Base-by-base conservation (phyloP, 1,140 invertebrate genomes). In the Galleria mellonella region DNA sequence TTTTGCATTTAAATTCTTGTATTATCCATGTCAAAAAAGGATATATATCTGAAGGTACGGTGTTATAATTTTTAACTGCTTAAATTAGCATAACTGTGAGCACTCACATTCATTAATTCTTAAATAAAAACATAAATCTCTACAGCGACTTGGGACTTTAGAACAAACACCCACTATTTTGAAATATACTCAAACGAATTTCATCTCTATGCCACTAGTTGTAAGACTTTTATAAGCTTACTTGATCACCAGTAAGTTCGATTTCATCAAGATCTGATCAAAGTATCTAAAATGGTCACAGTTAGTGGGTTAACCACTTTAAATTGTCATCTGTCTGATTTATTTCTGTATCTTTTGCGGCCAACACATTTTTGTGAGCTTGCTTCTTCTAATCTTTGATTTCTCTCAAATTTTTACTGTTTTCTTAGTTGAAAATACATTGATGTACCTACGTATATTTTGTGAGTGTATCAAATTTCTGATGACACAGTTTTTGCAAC, bases 241-340 rank as follows among this genome's bases (percentile, higher is more conserved):
- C 50, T 36, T 33, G 23, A 46, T 48, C 43, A 32, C 35, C 28
- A 41, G 47, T 69, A 75, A 67, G 64, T 73, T 77, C 52, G 61
- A 71, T 64, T 81, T 77, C 76, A 70, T 79, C 74, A 83, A 79
- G 75, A 86, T 86, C 71, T 82, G 72, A 79, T 82, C 81, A 79
- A 77, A 82, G 79, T 72, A 84, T 86, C 83, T 87, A 86, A 86
- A 87, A 86, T 85, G 83, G 86, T 86, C 79, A 86, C 82, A 86
- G 82, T 83, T 81, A 83, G 79, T 86, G 81, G 86, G 84, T 83
- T 83, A 83, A 85, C 86, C 86, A 87, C 86, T 87, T 87, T 87
- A 87, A 87, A 87, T 86, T 87, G 86, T 87, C 86, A 87, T 87
- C 83, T 76, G 73, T 70, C 77, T 87, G 86, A 87, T 87, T 87